Evolutionary conservation across 2,888 invertebrate genomes (phyloP).

Genomic region (Caenorhabditis macrosperma): DNA sequence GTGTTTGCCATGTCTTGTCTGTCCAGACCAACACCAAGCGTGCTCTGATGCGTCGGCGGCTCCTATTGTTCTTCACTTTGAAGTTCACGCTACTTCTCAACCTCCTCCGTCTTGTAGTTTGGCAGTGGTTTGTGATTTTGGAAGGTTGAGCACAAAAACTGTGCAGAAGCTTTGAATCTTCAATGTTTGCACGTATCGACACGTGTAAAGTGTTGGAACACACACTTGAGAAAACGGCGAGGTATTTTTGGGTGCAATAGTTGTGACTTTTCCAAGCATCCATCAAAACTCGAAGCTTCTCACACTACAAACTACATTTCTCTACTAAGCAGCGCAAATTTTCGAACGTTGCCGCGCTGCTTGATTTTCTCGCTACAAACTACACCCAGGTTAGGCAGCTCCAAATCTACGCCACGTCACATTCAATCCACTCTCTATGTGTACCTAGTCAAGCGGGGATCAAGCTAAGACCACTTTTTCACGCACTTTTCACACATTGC

Average conservation of each 20-base stretch:
- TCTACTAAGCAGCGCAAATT: too few species aligned
- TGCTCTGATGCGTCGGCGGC: neutral
- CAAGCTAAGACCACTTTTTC: conserved; percentile 13
- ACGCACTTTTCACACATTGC: conserved; percentile 9
- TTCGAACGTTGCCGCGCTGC: too few species aligned
- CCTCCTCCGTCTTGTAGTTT: conserved; percentile 1
- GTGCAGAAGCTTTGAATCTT: conserved; percentile 4
- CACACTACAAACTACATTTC: too few species aligned
- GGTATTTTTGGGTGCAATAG: neutral
- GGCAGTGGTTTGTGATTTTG: neutral
- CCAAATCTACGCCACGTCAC: neutral
- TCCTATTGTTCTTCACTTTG: conserved; percentile 1
- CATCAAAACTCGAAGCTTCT: too few species aligned
- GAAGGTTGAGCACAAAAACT: neutral
- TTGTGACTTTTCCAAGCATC: too few species aligned
- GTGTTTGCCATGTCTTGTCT: conserved; percentile 31
- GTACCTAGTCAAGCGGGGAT: neutral
- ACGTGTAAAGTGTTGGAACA: neutral
- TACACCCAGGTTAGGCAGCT: too few species aligned
- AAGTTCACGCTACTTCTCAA: neutral
- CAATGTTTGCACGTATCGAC: neutral
- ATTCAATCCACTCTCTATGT: neutral
- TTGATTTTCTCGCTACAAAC: too few species aligned
- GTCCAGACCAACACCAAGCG: neutral
- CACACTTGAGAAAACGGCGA: neutral